Conservation (phyloP, 2,113 vertebrate genomes). For the pig (Sus scrofa) region DNA sequence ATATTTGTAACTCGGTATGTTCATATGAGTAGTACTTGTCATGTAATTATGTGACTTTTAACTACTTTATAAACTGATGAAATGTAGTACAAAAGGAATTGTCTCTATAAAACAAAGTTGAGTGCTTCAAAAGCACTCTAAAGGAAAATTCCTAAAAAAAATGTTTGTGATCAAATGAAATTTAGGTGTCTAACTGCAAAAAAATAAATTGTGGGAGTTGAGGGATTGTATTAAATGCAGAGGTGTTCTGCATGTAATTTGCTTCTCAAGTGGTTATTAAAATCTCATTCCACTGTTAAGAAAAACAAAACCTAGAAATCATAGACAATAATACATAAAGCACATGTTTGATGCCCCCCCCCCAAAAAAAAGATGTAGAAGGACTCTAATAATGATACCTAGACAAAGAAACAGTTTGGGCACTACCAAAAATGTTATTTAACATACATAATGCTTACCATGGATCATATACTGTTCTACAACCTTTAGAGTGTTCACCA, state of each 20-base stretch:
- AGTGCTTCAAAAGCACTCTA: not conserved
- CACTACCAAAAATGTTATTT: not conserved
- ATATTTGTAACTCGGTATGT: not conserved
- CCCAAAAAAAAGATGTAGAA: not conserved
- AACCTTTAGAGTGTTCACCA: not conserved
- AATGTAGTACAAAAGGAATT: not conserved
- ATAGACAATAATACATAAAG: not conserved
- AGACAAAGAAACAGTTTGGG: not conserved
- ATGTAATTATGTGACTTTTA: slow-evolving; percentile 6
- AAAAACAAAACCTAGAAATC: not conserved
- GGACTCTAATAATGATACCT: not conserved
- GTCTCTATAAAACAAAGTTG: not conserved
- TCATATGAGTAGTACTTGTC: not conserved
- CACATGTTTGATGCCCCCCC: not conserved
- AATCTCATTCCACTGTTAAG: not conserved
- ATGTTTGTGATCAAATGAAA: not conserved
- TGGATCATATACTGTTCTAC: not conserved
- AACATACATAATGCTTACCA: not conserved
- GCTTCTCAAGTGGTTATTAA: not conserved
- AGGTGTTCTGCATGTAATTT: not conserved
- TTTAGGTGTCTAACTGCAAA: not conserved
- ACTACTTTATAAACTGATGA: not conserved
- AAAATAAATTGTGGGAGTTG: not conserved
- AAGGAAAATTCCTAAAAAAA: slow-evolving; percentile 2
- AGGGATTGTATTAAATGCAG: not conserved